These are phyloP conservation scores for Agrochola macilenta DNA, from an alignment of 2,888 invertebrate species.

Conservation along the genomic window DNA sequence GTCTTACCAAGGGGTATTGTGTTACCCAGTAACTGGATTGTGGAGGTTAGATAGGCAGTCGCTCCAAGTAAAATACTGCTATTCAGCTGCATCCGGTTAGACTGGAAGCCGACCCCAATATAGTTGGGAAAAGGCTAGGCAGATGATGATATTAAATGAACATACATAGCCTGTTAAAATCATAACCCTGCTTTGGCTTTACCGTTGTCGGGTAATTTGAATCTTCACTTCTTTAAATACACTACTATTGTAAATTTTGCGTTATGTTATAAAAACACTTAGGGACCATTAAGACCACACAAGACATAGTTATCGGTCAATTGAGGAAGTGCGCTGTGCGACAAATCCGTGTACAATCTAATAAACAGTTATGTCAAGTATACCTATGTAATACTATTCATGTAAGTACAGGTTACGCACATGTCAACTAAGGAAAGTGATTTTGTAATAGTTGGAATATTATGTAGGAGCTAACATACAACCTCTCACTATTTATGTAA, in stretches of 20 bases:
- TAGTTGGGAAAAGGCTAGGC: too few species aligned
- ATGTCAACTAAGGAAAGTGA: slow-evolving; percentile 14
- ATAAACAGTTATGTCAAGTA: slow-evolving; percentile 11
- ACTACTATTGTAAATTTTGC: background rate
- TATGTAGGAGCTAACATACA: background rate
- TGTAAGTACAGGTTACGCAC: background rate
- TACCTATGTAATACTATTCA: background rate
- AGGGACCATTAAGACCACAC: background rate
- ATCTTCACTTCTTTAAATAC: background rate
- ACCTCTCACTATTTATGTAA: background rate
- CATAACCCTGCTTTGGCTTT: too few species aligned
- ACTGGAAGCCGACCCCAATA: too few species aligned
- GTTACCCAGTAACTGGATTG: too few species aligned
- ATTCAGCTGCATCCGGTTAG: too few species aligned
- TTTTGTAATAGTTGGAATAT: slow-evolving; percentile 17
- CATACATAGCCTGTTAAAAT: too few species aligned
- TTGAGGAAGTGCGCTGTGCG: too few species aligned
- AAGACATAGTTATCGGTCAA: background rate
- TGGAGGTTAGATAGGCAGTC: too few species aligned
- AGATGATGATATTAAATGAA: too few species aligned
- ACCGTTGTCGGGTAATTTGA: background rate
- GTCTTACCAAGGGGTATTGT: too few species aligned
- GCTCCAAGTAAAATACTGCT: too few species aligned
- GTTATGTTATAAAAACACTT: background rate
- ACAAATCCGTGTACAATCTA: slow-evolving; percentile 2